Conservation (phyloP, 2,888 invertebrate species). For the Exephanes ischioxanthus region DNA sequence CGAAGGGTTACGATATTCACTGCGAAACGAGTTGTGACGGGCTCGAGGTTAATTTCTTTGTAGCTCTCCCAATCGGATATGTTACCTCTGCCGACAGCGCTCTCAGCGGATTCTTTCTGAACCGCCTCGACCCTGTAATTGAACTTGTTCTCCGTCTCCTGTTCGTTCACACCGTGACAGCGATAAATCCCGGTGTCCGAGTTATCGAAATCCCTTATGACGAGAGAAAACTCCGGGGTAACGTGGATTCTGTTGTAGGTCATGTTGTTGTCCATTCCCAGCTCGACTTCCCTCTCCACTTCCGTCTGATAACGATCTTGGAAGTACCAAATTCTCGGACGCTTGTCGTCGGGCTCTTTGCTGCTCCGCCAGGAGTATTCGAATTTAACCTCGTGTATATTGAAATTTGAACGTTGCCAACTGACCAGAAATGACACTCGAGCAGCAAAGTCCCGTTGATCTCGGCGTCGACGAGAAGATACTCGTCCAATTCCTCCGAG, state of each 20-base stretch:
- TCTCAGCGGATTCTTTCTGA: constrained; percentile 69
- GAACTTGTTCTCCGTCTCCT: constrained; percentile 84
- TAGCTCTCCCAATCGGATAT: constrained; percentile 86
- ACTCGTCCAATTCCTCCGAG: constrained; percentile 85
- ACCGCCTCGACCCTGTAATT: constrained; percentile 85
- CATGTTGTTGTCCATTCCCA: constrained; percentile 85
- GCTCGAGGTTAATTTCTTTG: constrained; percentile 84
- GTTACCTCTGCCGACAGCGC: constrained; percentile 83
- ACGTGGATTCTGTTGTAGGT: constrained; percentile 84
- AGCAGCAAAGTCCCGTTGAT: constrained; percentile 84
- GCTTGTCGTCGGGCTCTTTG: constrained; percentile 80
- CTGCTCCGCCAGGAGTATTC: constrained; percentile 64
- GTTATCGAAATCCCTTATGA: constrained; percentile 83
- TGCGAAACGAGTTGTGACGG: constrained; percentile 85
- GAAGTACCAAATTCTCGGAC: constrained; percentile 86
- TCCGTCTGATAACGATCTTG: constrained; percentile 82
- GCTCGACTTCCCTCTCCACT: constrained; percentile 82
- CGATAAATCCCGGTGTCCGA: constrained; percentile 86
- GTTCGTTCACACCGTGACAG: constrained; percentile 84
- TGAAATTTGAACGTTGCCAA: neutral
- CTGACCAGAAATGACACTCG: constrained; percentile 86
- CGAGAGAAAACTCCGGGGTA: constrained; percentile 85
- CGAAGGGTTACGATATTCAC: constrained; percentile 65
- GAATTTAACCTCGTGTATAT: neutral
- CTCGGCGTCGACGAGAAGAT: constrained; percentile 84